phyloP scores from a whole-genome alignment of 1,140 invertebrate genomes.

The Goniozus legneri region DNA sequence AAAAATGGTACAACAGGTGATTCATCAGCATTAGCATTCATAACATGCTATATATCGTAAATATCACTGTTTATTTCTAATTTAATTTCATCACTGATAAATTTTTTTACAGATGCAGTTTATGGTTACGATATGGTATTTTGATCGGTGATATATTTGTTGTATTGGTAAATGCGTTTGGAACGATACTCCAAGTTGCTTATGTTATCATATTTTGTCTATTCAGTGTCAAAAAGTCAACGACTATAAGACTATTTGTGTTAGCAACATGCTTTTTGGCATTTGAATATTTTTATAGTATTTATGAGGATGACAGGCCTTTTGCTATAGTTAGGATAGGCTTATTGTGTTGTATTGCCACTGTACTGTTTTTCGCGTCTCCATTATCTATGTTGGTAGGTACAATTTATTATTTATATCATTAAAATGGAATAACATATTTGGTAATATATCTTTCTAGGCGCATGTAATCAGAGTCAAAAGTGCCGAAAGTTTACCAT shows the following conservation, averaged over 20 bases:
- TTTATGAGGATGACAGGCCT: constrained; percentile 36
- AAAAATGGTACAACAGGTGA: constrained; percentile 65
- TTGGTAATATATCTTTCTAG: constrained; percentile 38
- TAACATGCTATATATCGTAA: constrained; percentile 74
- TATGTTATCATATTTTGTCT: constrained; percentile 64
- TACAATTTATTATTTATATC: constrained; percentile 13
- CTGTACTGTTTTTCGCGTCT: constrained; percentile 74
- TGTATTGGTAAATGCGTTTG: constrained; percentile 67
- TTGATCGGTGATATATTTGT: constrained; percentile 64
- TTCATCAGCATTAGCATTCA: constrained; percentile 69
- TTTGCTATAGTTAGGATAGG: constrained; percentile 53
- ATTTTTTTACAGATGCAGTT: constrained; percentile 54
- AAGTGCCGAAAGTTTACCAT: constrained; percentile 74
- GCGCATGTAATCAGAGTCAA: constrained; percentile 70
- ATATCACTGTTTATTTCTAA: too few species aligned
- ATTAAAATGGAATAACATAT: background rate
- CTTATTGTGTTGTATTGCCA: constrained; percentile 66
- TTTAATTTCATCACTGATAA: constrained; percentile 4
- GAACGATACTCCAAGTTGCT: constrained; percentile 61
- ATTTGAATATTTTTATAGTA: constrained; percentile 50
- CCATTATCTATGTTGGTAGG: constrained; percentile 70
- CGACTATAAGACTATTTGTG: constrained; percentile 52
- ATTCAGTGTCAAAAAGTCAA: constrained; percentile 62
- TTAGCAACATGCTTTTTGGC: constrained; percentile 40
- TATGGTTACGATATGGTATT: constrained; percentile 70